Base-by-base conservation (phyloP, 2,888 invertebrate species). In the Carpatolechia fugitivella region DNA sequence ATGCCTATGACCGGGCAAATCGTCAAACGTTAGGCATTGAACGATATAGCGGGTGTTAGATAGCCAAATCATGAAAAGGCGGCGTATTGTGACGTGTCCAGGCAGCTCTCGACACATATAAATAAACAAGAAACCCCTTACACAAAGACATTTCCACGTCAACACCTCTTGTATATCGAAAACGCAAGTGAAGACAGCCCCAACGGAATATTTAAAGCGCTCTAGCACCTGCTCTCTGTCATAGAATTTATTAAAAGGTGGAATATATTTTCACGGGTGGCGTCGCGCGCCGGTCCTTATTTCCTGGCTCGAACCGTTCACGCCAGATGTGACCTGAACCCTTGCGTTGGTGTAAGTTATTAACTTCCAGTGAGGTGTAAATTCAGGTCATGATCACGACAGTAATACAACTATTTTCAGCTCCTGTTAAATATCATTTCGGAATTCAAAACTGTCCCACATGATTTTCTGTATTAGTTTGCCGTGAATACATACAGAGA, bases 171-270 rank as follows among this genome's bases (percentile, higher is more conserved):
- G 47, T 31, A 16, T 47, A 16, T 47, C 30, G 31, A 47, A 47
- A 31, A 47, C 16, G 18, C 35, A 49, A 33, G 49, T 35, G 49
- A n/a, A 49, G 49, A 50, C 50, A 29, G 35, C 24, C 38, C 50
- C 38, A 31, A 35, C n/a, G 35, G 50, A 38, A 50, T 50, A 50
- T 50, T 50, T 50, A 38, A 50, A 50, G 35, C 38, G 50, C 36
- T 50, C 36, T 50, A 53, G 60, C 69, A 66, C 64, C 66, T 64
- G 64, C 54, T 62, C 63, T 61, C 54, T 67, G 63, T 65, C 68
- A 62, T 65, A 61, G 62, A 64, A 66, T 69, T 74, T 72, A 72
- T 73, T 74, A 72, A 69, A 74, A 67, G 56, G 58, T 66, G 63
- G 64, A 65, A 69, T 68, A 64, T 64, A 67, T 68, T 65, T 60